Percentiles rank a stretch among this genome's conserved stretches.
These are phyloP conservation scores for Hippotragus niger DNA, from an alignment of 2,113 vertebrate species.

Conservation along the genomic window DNA sequence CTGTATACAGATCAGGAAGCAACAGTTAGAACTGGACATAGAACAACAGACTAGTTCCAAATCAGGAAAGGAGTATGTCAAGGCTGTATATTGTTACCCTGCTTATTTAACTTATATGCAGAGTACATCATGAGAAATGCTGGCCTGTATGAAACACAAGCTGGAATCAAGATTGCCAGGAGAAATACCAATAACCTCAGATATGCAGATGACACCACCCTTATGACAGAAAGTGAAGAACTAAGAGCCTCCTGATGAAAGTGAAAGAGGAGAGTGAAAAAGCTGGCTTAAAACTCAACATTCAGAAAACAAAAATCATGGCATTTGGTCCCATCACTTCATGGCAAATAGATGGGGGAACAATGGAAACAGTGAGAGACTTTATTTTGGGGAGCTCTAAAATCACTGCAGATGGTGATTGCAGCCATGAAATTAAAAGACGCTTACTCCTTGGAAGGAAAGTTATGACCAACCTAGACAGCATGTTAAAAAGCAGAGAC, in stretches of 20 bases:
- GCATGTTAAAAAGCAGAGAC: neutral
- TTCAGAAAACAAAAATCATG: neutral
- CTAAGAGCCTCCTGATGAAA: neutral
- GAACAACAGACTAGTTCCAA: neutral
- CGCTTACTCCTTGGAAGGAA: neutral
- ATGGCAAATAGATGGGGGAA: neutral
- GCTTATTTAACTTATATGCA: neutral
- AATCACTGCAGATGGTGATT: neutral
- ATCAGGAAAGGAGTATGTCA: neutral
- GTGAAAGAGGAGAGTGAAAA: neutral
- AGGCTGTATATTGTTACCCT: neutral
- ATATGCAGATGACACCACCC: neutral
- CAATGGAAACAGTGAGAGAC: neutral
- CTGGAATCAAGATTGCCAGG: neutral
- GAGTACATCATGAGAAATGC: neutral
- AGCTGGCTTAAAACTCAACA: neutral
- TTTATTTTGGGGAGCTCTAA: neutral
- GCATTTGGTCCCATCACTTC: neutral
- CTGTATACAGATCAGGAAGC: neutral
- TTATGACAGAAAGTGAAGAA: neutral
- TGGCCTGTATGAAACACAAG: neutral
- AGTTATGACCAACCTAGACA: neutral
- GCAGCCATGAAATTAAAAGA: neutral
- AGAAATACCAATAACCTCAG: neutral
- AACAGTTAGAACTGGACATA: neutral